Evolutionary conservation across 2,797 vertebrate genomes (phyloP).

Genomic region (Loriculus beryllinus): DNA sequence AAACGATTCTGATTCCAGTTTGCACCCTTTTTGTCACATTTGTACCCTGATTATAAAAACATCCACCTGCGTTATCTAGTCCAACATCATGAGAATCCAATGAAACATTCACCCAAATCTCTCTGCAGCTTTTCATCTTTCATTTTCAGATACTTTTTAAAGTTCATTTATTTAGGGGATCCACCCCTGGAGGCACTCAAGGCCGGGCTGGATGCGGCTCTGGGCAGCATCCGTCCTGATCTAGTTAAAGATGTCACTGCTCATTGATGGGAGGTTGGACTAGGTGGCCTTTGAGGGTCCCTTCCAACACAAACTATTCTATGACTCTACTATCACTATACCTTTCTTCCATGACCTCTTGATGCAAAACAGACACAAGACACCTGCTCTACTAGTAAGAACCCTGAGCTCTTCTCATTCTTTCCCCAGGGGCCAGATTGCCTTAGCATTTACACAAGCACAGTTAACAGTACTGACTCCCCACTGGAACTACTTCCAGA

Average conservation of each 20-base stretch:
- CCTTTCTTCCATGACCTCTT: neutral
- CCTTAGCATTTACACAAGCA: neutral
- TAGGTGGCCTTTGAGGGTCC: neutral
- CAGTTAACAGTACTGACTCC: neutral
- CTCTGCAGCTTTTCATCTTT: neutral
- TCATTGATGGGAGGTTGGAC: neutral
- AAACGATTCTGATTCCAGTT: neutral
- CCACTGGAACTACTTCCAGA: neutral
- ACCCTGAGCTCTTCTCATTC: neutral
- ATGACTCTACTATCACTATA: rapidly evolving
- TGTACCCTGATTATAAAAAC: neutral
- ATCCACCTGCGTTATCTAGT: neutral
- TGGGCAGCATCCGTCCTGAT: neutral
- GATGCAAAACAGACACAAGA: neutral
- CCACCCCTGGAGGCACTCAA: neutral
- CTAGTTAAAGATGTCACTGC: neutral
- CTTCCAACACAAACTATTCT: neutral
- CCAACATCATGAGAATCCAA: neutral
- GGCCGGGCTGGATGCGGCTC: neutral
- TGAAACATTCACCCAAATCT: neutral
- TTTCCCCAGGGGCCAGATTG: neutral
- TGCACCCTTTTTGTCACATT: neutral
- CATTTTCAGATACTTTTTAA: neutral
- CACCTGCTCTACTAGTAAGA: neutral
- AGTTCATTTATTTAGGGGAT: neutral